phyloP scores from a whole-genome alignment of 2,113 vertebrate species.

The Oostethus manadensis region DNA sequence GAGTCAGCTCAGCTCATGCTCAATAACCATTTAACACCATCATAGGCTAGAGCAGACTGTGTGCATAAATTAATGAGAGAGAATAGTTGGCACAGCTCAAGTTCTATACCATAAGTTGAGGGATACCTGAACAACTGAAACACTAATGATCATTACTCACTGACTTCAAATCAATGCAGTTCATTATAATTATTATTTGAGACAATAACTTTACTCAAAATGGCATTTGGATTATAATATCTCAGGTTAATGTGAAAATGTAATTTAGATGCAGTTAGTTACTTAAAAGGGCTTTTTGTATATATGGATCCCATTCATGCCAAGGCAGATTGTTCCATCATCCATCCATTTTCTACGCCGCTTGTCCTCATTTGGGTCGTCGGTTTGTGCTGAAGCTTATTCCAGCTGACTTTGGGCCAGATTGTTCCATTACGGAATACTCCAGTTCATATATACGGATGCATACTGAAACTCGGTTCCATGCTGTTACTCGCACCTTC shows the following conservation, averaged over 20 bases:
- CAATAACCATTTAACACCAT: slow-evolving; percentile 7
- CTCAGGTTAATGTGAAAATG: not conserved
- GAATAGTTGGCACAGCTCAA: not conserved
- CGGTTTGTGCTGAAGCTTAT: too few species aligned
- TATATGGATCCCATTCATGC: too few species aligned
- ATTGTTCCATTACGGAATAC: too few species aligned
- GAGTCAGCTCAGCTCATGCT: slow-evolving; percentile 6
- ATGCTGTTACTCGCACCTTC: too few species aligned
- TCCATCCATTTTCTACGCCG: too few species aligned
- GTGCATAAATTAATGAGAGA: slow-evolving; percentile 6
- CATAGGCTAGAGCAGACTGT: slow-evolving; percentile 1
- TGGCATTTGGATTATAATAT: not conserved
- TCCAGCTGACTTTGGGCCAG: too few species aligned
- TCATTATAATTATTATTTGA: not conserved
- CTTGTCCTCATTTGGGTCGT: too few species aligned
- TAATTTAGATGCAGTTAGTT: not conserved
- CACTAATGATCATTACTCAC: not conserved
- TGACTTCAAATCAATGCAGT: not conserved
- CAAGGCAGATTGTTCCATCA: too few species aligned
- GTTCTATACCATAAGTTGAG: not conserved
- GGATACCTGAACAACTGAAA: not conserved
- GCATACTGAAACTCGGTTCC: too few species aligned
- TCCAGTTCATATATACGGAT: too few species aligned
- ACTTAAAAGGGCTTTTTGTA: too few species aligned
- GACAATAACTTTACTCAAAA: not conserved